These are phyloP conservation scores for Caranx melampygus DNA, from an alignment of 2,113 vertebrate genomes.

Conservation along the genomic window DNA sequence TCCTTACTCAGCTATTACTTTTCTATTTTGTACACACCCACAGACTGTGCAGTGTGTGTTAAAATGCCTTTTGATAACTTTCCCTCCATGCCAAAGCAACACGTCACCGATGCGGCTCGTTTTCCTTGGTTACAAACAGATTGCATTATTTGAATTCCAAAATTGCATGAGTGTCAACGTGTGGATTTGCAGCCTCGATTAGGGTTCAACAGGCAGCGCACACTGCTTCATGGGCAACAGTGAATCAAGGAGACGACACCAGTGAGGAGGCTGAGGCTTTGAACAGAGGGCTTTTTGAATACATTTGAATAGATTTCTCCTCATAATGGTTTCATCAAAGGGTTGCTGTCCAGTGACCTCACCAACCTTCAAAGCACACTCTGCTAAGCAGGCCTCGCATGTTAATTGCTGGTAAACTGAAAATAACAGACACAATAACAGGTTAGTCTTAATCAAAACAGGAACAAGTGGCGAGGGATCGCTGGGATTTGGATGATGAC, in stretches of 20 bases:
- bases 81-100: slow-evolving; percentile 18
- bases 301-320: slow-evolving; percentile 59
- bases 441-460: slow-evolving; percentile 5
- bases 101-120: neutral
- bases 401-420: slow-evolving; percentile 29
- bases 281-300: slow-evolving; percentile 44
- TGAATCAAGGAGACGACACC: slow-evolving; percentile 11
- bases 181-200: slow-evolving; percentile 13
- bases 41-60: neutral
- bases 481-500: slow-evolving; percentile 9
- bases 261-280: slow-evolving; percentile 18
- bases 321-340: slow-evolving; percentile 38
- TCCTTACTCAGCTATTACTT: neutral
- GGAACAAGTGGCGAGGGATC: slow-evolving; percentile 5
- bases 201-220: slow-evolving; percentile 10
- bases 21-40: neutral
- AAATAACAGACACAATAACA: slow-evolving; percentile 32
- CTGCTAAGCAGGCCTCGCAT: slow-evolving; percentile 5
- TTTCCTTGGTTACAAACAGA: neutral
- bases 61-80: neutral
- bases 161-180: neutral
- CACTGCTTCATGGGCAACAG: slow-evolving; percentile 23
- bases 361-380: slow-evolving; percentile 41
- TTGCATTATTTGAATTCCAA: slow-evolving; percentile 29
- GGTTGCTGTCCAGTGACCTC: slow-evolving; percentile 12